Percentiles rank a stretch among this genome's conserved stretches.
Conservation (phyloP, 2,113 vertebrate genomes). For the Salvator merianae region DNA sequence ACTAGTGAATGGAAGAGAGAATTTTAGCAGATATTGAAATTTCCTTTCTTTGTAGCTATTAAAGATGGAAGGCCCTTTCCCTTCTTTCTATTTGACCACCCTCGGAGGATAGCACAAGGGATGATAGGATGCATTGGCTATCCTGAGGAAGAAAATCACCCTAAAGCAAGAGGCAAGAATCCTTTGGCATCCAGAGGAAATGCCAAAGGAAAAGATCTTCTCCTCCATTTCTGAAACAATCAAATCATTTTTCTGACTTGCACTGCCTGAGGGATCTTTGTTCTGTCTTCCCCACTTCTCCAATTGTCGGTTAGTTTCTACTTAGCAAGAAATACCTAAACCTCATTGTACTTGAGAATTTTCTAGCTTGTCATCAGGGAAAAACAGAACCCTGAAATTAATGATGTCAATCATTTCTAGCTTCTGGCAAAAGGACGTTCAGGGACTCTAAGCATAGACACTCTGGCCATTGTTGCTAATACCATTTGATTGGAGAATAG, state of each 20-base stretch:
- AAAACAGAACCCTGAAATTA: constrained; percentile 6
- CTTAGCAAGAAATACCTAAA: constrained; percentile 41
- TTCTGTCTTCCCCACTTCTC: neutral
- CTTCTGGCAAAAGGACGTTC: constrained; percentile 24
- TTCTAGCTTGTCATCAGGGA: constrained; percentile 46
- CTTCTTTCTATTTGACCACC: neutral
- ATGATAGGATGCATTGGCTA: too few species aligned
- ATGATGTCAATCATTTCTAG: constrained; percentile 8
- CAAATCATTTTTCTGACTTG: neutral
- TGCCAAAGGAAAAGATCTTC: neutral
- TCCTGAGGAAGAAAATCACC: neutral
- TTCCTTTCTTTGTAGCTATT: too few species aligned
- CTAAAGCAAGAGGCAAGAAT: neutral
- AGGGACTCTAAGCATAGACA: neutral
- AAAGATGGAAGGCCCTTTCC: too few species aligned
- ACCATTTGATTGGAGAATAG: neutral
- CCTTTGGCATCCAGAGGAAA: neutral
- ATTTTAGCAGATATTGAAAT: too few species aligned
- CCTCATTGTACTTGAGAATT: constrained; percentile 41
- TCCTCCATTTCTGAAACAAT: neutral
- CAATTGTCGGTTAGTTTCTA: constrained; percentile 43
- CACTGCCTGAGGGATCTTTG: neutral
- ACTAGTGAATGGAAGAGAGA: too few species aligned
- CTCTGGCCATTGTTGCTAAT: constrained; percentile 5
- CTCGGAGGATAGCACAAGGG: neutral